Evolutionary conservation across 2,888 invertebrate genomes (phyloP).

Genomic region (Arrhopalites spinosus): DNA sequence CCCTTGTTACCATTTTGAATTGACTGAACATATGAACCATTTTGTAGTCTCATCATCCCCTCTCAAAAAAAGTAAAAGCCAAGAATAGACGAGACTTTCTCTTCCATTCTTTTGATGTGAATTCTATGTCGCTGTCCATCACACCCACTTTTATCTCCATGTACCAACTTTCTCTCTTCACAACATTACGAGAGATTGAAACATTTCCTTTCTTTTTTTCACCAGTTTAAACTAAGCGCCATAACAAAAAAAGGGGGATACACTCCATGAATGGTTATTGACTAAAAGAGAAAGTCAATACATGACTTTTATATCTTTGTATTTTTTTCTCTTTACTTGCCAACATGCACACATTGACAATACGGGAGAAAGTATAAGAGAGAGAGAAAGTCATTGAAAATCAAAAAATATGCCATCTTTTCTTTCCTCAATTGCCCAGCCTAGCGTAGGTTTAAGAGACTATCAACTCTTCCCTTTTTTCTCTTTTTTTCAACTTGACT

Average conservation of each 20-base stretch:
- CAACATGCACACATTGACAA: too few species aligned
- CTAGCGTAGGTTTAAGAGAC: too few species aligned
- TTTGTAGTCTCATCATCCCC: background rate
- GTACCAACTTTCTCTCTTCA: background rate
- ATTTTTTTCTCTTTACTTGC: too few species aligned
- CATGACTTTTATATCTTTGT: background rate
- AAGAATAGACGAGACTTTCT: too few species aligned
- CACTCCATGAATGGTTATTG: background rate
- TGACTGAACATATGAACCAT: background rate
- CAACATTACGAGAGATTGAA: background rate
- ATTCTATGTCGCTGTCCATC: background rate
- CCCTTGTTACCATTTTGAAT: background rate
- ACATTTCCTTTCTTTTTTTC: background rate
- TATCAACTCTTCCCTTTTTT: too few species aligned
- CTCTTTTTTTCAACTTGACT: background rate
- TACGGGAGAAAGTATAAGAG: too few species aligned
- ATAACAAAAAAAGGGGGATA: too few species aligned
- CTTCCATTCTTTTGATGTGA: background rate
- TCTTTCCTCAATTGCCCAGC: too few species aligned
- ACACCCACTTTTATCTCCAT: background rate
- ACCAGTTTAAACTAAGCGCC: too few species aligned
- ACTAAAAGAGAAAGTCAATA: background rate
- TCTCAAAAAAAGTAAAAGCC: too few species aligned
- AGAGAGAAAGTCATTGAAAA: conserved; percentile 1
- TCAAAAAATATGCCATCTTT: background rate